Conservation (phyloP, 2,113 vertebrate species). For the Periophthalmus modestus region DNA sequence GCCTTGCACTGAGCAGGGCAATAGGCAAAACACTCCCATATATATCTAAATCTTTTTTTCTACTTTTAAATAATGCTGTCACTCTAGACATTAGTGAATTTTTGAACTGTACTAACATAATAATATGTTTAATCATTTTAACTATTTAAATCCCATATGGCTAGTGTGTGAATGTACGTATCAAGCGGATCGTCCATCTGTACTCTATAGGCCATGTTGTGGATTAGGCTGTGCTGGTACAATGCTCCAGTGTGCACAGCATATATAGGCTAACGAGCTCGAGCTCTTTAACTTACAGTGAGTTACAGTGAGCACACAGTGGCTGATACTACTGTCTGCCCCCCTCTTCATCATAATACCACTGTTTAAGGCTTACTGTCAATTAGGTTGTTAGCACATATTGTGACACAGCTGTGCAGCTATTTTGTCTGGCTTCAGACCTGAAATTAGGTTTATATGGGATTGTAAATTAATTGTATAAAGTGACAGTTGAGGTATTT, state of each 20-base stretch:
- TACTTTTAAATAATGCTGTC: not conserved
- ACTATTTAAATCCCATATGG: not conserved
- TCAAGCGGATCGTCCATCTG: not conserved
- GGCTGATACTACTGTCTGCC: slow-evolving; percentile 53
- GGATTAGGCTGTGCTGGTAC: slow-evolving; percentile 52
- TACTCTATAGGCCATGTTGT: slow-evolving; percentile 14
- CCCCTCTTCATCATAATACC: slow-evolving; percentile 44
- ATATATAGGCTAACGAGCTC: slow-evolving; percentile 64
- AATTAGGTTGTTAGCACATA: slow-evolving; percentile 63
- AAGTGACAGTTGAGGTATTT: slow-evolving; percentile 1
- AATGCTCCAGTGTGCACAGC: slow-evolving; percentile 57
- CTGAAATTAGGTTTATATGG: slow-evolving; percentile 31
- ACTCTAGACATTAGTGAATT: not conserved
- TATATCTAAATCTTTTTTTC: not conserved
- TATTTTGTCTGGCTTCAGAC: slow-evolving; percentile 15
- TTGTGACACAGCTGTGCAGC: slow-evolving; percentile 55
- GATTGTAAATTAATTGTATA: slow-evolving; percentile 38
- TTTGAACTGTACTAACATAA: not conserved
- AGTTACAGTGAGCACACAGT: slow-evolving; percentile 32
- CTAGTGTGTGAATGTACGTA: not conserved
- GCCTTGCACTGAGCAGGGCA: too few species aligned
- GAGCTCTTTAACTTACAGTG: slow-evolving; percentile 53
- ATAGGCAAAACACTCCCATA: too few species aligned
- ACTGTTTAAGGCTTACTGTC: slow-evolving; percentile 59
- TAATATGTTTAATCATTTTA: not conserved